phyloP scores from a whole-genome alignment of 2,797 vertebrate genomes.

The Benthosema pterotum region DNA sequence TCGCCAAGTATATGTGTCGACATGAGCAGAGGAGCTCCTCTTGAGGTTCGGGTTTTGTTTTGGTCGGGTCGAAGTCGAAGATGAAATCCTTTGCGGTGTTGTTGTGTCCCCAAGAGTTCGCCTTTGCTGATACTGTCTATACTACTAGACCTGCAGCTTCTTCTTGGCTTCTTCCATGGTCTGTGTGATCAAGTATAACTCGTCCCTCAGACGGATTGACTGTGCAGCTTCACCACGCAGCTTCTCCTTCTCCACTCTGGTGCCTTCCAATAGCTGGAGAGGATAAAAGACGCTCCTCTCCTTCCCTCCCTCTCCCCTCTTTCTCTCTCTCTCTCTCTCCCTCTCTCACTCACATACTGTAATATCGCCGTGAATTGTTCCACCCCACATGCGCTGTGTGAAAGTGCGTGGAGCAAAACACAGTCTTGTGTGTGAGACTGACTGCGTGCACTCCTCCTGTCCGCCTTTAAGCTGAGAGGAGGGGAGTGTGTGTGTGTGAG shows the following conservation, averaged over 20 bases:
- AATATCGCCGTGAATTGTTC: conserved; percentile 53
- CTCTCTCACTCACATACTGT: conserved; percentile 7
- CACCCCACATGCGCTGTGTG: conserved; percentile 53
- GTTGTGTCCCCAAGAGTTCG: too few species aligned
- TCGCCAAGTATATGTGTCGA: conserved; percentile 44
- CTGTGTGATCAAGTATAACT: conserved; percentile 48
- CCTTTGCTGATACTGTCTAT: too few species aligned
- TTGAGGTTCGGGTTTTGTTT: too few species aligned
- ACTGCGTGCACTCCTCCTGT: conserved; percentile 44
- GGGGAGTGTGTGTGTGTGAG: conserved; percentile 17
- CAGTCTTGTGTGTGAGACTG: conserved; percentile 21
- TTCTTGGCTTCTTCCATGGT: conserved; percentile 63
- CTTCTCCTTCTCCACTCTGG: conserved; percentile 55
- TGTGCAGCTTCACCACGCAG: conserved; percentile 49
- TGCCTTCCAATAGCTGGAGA: conserved; percentile 46
- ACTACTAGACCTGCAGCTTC: too few species aligned
- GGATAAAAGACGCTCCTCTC: conserved; percentile 38
- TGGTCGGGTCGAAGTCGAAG: too few species aligned
- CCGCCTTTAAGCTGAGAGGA: conserved; percentile 55
- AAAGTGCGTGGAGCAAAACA: too few species aligned
- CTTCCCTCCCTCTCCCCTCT: conserved; percentile 9
- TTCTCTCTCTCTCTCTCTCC: conserved; percentile 27
- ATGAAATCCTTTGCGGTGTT: conserved; percentile 38
- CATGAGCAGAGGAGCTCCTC: conserved; percentile 36
- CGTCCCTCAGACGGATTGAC: conserved; percentile 41